A percentile compares a stretch with the other conserved stretches of the same genome.
phyloP scores from a whole-genome alignment of 2,888 invertebrate species.

The Digitonthophagus gazella region DNA sequence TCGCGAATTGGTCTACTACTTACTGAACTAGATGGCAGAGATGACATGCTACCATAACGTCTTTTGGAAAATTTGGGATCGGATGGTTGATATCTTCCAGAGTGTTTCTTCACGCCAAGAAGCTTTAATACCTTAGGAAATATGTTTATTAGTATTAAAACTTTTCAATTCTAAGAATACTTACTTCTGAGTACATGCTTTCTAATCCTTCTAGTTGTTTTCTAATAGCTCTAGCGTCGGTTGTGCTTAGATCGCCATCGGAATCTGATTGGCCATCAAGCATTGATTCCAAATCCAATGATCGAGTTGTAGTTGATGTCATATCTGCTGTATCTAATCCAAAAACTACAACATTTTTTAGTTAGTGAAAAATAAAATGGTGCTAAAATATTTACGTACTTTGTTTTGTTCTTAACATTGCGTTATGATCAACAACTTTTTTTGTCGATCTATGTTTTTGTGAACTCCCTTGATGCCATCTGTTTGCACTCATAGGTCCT shows the following conservation, averaged over 20 bases:
- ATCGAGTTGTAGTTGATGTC: conserved; percentile 75
- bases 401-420: conserved; percentile 57
- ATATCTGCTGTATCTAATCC: conserved; percentile 72
- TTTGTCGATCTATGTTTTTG: conserved; percentile 57
- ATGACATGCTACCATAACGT: conserved; percentile 79
- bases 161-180: not conserved
- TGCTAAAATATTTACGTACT: conserved; percentile 50
- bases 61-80: conserved; percentile 57
- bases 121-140: conserved; percentile 57
- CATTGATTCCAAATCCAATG: conserved; percentile 75
- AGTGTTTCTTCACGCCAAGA: conserved; percentile 57
- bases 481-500: conserved; percentile 40
- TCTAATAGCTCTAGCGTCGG: conserved; percentile 74
- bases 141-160: not conserved
- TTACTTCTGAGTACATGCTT: conserved; percentile 83
- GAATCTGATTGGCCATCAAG: conserved; percentile 67
- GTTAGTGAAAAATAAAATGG: too few relatives aligned
- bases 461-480: conserved; percentile 43
- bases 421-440: conserved; percentile 54
- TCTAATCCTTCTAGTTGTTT: conserved; percentile 80
- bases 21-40: conserved; percentile 78
- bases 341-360: conserved; percentile 66
- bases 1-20: conserved; percentile 75
- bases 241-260: conserved; percentile 73
- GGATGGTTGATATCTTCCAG: conserved; percentile 55